Conservation (phyloP, 30 jellyfish, hydroid and myxozoan genomes). For the Hydractinia symbiolongicarpus region DNA sequence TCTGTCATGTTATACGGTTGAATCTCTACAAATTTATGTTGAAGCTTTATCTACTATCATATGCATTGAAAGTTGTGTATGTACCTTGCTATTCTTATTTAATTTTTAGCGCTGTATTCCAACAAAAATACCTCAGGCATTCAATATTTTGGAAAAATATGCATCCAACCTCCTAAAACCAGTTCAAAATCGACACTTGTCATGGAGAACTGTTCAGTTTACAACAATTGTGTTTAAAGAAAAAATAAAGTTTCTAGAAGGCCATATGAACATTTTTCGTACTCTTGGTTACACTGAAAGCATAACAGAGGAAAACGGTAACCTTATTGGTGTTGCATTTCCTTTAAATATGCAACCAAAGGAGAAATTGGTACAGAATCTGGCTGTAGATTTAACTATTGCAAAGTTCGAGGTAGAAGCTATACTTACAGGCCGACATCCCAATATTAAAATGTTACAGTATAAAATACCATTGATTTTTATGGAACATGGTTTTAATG, state of each 20-base stretch:
- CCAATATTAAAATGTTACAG: slow-evolving; percentile 13
- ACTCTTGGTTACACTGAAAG: slow-evolving; percentile 6
- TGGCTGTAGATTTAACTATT: slow-evolving; percentile 7
- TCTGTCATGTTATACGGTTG: too few relatives aligned
- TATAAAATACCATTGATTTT: background rate
- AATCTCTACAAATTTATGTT: too few relatives aligned
- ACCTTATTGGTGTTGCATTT: background rate
- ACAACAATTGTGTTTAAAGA: background rate
- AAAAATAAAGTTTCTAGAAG: background rate
- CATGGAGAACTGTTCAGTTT: slow-evolving; percentile 18
- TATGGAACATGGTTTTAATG: too few relatives aligned
- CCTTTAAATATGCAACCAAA: slow-evolving; percentile 11
- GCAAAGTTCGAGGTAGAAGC: slow-evolving; percentile 23
- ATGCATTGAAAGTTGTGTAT: too few relatives aligned
- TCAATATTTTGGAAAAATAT: slow-evolving; percentile 5
- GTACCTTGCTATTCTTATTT: background rate
- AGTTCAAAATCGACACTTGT: background rate
- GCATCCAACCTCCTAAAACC: slow-evolving; percentile 5
- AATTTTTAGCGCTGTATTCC: background rate
- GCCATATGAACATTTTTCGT: background rate
- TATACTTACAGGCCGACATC: background rate
- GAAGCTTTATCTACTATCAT: too few relatives aligned
- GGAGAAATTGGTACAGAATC: background rate
- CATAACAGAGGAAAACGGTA: background rate
- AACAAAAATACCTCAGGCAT: background rate